Evolutionary conservation across 2,888 invertebrate species (phyloP).

Genomic region (Cantharis flavilabris): DNA sequence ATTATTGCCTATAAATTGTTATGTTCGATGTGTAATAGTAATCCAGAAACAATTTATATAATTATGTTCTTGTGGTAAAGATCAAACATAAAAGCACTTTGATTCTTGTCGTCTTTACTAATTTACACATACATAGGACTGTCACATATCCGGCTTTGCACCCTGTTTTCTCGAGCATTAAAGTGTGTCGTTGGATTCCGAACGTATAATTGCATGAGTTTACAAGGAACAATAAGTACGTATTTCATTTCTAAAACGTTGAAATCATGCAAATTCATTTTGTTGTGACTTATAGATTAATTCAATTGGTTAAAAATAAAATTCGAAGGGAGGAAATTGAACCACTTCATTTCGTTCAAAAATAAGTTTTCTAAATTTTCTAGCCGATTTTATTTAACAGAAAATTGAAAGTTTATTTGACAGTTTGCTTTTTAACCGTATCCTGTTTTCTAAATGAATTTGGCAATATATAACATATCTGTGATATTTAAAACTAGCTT

Average conservation of each 20-base stretch:
- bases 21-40: not conserved
- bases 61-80: not conserved
- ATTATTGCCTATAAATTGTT: not conserved
- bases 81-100: not conserved
- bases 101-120: not conserved
- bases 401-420: no score
- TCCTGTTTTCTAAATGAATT: no score
- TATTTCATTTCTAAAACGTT: not conserved
- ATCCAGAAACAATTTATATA: not conserved
- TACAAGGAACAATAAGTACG: not conserved
- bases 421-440: no score
- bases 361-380: no score
- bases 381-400: no score
- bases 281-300: no score
- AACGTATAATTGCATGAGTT: not conserved
- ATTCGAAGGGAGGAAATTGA: no score
- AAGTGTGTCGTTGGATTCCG: not conserved
- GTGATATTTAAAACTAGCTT: no score
- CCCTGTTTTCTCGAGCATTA: not conserved
- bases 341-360: no score
- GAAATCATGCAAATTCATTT: not conserved
- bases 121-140: not conserved
- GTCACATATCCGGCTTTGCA: not conserved
- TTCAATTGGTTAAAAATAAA: no score
- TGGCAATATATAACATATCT: no score